Base-by-base conservation (phyloP, 2,113 vertebrate species). In the Siniperca chuatsi region DNA sequence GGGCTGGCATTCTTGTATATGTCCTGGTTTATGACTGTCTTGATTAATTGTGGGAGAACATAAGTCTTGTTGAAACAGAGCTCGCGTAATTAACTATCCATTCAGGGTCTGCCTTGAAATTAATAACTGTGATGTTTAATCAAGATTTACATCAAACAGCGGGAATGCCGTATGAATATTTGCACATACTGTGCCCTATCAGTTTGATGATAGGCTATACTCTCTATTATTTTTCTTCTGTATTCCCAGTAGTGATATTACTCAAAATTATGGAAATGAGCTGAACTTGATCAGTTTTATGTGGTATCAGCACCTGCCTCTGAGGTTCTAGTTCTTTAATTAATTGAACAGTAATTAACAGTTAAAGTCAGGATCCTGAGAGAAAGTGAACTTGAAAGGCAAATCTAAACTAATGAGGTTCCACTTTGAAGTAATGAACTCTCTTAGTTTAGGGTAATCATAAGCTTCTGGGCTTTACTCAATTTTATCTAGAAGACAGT, bases 321-420 rank as follows among this genome's bases (percentile, higher is more conserved):
- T 88, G 89, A 94, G 93, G 92, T 94, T 77, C 79, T 3, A 3
- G 80, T 67, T 76, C 78, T 87, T 89, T 92, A 91, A 94, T 94
- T 90, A 94, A 93, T 90, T 89, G 86, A 91, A 88, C 83, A 86
- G 86, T 94, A 94, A 95, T 93, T 92, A 93, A 94, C 80, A 86
- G 89, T 93, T 90, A 88, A 93, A 89, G 86, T 90, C 72, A 16
- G 87, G 83, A 91, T 92, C 80, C 82, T 87, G 87, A 84, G 88
- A 93, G 86, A 90, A 91, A 92, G 91, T 78, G 86, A 92, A 94
- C 89, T 95, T 93, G 91, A 94, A 94, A 94, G 92, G 86, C 76
- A 91, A 92, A 90, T 90, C 88, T 92, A 25, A 93, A 91, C 89
- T 94, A 95, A 95, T 94, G 92, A 93, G 92, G 78, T 91, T 93